Percentiles rank a stretch among this genome's conserved stretches.
Evolutionary conservation across 2,888 invertebrate genomes (phyloP).

Genomic region (Mesorhabditis spiculigera): DNA sequence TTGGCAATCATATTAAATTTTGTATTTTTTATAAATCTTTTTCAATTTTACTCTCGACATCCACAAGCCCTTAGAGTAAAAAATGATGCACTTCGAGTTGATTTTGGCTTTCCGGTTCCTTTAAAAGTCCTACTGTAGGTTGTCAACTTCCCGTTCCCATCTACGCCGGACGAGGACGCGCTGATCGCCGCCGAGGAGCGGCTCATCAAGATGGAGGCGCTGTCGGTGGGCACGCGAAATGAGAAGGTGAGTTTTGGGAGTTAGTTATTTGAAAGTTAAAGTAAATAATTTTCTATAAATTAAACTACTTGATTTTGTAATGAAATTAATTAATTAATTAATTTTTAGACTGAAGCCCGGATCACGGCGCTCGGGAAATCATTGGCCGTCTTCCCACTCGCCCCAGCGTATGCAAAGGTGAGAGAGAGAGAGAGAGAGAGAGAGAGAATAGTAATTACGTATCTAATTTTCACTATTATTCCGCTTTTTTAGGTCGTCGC

Average conservation of each 20-base stretch:
- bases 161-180: conserved; percentile 79
- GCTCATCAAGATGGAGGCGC: conserved; percentile 73
- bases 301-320: neutral
- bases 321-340: too few species aligned
- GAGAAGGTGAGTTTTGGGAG: conserved; percentile 12
- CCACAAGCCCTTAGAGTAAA: too few species aligned
- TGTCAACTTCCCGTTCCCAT: conserved; percentile 93
- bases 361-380: conserved; percentile 80
- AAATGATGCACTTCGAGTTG: too few species aligned
- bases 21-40: too few species aligned
- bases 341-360: conserved; percentile 62
- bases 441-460: neutral
- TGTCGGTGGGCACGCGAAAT: conserved; percentile 63
- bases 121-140: conserved; percentile 72
- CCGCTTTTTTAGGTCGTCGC: conserved; percentile 65
- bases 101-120: too few species aligned
- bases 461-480: neutral
- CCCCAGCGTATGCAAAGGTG: conserved; percentile 93
- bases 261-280: neutral
- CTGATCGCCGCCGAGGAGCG: conserved; percentile 72
- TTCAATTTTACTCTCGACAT: too few species aligned
- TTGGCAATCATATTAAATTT: too few species aligned
- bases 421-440: neutral
- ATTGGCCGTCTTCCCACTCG: conserved; percentile 83
- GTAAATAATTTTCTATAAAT: neutral